Conservation (phyloP, 2,113 vertebrate genomes). For the Hiodon alosoides region DNA sequence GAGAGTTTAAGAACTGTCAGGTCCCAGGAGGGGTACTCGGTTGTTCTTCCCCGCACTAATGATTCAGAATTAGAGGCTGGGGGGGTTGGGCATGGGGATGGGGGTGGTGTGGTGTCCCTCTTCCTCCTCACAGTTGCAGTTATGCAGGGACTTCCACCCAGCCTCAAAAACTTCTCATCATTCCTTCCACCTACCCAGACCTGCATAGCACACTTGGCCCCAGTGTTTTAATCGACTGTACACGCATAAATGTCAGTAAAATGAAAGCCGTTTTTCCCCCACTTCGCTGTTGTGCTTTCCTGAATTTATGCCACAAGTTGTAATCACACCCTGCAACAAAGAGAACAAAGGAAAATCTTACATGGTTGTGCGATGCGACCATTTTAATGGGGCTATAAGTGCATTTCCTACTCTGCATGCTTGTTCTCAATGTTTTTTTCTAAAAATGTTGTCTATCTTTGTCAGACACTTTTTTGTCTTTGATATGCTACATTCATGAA, state of each 20-base stretch:
- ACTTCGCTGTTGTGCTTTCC: no score
- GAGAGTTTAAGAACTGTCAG: conserved; percentile 27
- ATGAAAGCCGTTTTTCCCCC: background rate
- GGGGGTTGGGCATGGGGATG: background rate
- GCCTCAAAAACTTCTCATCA: conserved; percentile 12
- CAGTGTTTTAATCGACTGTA: background rate
- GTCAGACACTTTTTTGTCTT: conserved; percentile 4
- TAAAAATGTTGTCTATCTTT: background rate
- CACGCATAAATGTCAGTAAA: background rate
- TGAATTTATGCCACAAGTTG: no score
- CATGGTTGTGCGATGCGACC: background rate
- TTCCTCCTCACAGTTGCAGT: conserved; percentile 14
- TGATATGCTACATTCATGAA: background rate
- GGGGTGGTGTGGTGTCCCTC: background rate
- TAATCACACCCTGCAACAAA: background rate
- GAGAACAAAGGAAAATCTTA: background rate
- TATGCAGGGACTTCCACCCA: conserved; percentile 12
- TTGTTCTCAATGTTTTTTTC: no score
- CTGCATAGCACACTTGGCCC: background rate
- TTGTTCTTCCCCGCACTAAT: conserved; percentile 24
- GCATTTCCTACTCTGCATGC: no score
- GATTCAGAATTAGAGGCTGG: conserved; percentile 24
- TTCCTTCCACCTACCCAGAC: background rate
- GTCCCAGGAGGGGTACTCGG: conserved; percentile 12
- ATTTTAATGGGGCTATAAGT: background rate